These are phyloP conservation scores for Dromaius novaehollandiae DNA, from an alignment of 2,113 vertebrate genomes.

Conservation along the genomic window DNA sequence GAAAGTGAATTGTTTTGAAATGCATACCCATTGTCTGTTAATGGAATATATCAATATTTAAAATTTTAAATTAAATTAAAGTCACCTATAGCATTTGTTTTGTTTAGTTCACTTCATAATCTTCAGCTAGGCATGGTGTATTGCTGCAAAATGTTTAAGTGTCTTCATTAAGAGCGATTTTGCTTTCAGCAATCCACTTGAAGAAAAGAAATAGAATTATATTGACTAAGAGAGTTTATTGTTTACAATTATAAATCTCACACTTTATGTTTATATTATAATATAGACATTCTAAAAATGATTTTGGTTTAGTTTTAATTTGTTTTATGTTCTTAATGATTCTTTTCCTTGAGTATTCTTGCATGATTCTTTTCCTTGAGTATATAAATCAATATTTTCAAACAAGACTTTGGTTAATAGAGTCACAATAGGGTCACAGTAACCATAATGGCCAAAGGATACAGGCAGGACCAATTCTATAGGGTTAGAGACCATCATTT, in stretches of 20 bases:
- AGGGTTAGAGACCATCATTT: not conserved
- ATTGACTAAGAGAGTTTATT: not conserved
- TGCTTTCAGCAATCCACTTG: not conserved
- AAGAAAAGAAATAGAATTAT: not conserved
- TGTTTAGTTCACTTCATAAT: not conserved
- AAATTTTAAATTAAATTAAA: not conserved
- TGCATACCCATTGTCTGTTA: not conserved
- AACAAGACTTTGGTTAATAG: not conserved
- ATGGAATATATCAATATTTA: not conserved
- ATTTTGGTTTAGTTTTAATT: not conserved
- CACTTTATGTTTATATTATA: rapidly evolving
- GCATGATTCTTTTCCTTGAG: not conserved
- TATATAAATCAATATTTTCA: not conserved
- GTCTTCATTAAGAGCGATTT: not conserved
- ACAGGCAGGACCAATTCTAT: not conserved
- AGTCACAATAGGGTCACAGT: not conserved
- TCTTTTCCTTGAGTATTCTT: not conserved
- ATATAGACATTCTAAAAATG: not conserved
- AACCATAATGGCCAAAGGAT: not conserved
- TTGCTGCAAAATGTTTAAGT: not conserved
- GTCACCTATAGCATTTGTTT: not conserved
- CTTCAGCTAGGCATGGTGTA: not conserved
- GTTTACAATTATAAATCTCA: not conserved
- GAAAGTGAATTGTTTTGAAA: not conserved
- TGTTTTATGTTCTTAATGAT: not conserved